Base-by-base conservation (phyloP, 2,888 invertebrate species). In the Ctenicera cuprea region DNA sequence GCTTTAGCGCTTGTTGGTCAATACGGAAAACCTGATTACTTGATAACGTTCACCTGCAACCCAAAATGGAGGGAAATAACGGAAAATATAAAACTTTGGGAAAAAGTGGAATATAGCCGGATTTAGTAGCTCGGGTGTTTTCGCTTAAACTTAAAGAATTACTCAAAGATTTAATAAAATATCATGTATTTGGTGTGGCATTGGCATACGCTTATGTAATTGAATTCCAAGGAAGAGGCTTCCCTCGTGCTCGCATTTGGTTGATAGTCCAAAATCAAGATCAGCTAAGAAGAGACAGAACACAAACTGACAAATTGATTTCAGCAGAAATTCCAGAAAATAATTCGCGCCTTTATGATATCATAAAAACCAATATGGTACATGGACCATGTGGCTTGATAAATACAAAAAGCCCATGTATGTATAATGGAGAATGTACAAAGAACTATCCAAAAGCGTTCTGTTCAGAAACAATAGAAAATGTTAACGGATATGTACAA, bases 1-100 rank as follows among this genome's bases (percentile, higher is more conserved):
- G 84, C 86, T 0, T 87, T 88, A 87, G 79, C 85, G 11, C 83
- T 86, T 59, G 87, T 88, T 3, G 38, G 82, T 41, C 83, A 84
- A 73, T 85, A 77, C 82, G 88, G 88, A 18, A 62, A 69, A 16
- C 77, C 79, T 3, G 66, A 68, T 20, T 77, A 86, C 12, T 88
- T 88, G 76, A 77, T 87, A 7, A 87, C 87, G 14, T 82, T 87
- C 77, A 87, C 88, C 0, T 86, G 86, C 72, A 87, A 87, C 79
- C 86, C 86, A 1, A 83, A 82, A 64, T 87, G 87, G 86, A 71
- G 64, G 14, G 86, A 87, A 80, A 86, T 87, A 14, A 54, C 48
- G 26, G 81, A 83, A 63, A 82, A 84, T 76, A 68, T 87, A 18
- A 48, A 66, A 52, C 50, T 41, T 45, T 78, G 77, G 18, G 80